These are phyloP conservation scores for Disparrhopalites patrizii DNA, from an alignment of 2,888 invertebrate species.

Conservation along the genomic window DNA sequence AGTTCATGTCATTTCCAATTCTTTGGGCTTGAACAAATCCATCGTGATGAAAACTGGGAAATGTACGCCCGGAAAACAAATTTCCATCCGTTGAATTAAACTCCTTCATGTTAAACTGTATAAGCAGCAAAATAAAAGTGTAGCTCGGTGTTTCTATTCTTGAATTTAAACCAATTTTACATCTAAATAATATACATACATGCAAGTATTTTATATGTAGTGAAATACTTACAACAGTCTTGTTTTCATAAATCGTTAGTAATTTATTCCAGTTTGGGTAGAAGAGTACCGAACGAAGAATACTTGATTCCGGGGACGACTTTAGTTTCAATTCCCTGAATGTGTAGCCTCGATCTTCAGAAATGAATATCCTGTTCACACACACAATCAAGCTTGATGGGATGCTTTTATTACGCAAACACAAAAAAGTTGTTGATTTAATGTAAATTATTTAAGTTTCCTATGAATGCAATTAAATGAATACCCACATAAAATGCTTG, in stretches of 20 bases:
- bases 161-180: background rate
- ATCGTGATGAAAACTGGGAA: background rate
- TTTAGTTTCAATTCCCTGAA: conserved; percentile 18
- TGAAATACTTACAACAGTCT: background rate
- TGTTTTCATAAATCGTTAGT: conserved; percentile 20
- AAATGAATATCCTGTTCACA: conserved; percentile 36
- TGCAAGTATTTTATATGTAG: no score
- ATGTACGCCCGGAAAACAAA: no score
- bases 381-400: background rate
- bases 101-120: background rate
- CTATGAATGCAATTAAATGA: background rate
- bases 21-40: conserved; percentile 30
- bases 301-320: background rate
- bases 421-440: background rate
- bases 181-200: no score
- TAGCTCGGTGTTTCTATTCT: background rate
- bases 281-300: conserved; percentile 20
- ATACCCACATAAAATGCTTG: background rate
- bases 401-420: background rate
- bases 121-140: background rate
- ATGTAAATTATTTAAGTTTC: background rate
- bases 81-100: conserved; percentile 10
- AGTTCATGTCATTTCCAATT: conserved; percentile 35
- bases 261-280: conserved; percentile 23
- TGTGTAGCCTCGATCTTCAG: conserved; percentile 27